These are phyloP conservation scores for Arremon brunneinucha DNA, from an alignment of 2,797 vertebrate species.

Conservation along the genomic window DNA sequence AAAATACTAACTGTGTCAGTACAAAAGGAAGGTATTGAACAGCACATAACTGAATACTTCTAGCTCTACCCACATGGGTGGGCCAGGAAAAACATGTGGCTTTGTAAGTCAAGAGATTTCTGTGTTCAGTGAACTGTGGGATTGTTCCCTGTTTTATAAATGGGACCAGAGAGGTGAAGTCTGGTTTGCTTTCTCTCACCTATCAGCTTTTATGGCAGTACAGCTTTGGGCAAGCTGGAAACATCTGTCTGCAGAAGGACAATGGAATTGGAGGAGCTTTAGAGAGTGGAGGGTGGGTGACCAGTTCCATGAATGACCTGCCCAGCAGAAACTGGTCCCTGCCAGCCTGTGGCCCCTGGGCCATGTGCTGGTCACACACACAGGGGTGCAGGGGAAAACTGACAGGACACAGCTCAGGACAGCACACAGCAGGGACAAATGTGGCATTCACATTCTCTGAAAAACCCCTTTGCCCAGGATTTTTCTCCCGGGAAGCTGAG, in stretches of 20 bases:
- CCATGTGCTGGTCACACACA: rapidly evolving
- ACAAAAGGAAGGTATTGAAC: not conserved
- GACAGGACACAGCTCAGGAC: not conserved
- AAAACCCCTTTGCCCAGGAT: not conserved
- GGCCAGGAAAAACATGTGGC: not conserved
- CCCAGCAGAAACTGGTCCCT: not conserved
- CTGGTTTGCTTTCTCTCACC: not conserved
- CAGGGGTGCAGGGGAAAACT: rapidly evolving
- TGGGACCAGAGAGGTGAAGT: not conserved
- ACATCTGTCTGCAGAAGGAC: not conserved
- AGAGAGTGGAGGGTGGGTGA: not conserved
- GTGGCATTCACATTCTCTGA: not conserved
- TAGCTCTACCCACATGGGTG: not conserved
- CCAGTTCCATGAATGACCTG: not conserved
- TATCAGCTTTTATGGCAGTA: not conserved
- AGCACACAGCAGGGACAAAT: rapidly evolving
- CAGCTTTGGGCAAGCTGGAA: not conserved
- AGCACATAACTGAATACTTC: not conserved
- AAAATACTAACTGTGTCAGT: not conserved
- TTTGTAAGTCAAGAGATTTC: not conserved
- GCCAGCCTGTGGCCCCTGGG: not conserved
- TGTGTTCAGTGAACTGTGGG: not conserved
- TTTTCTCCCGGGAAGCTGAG: not conserved
- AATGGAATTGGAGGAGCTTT: not conserved
- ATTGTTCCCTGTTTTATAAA: not conserved